Percentiles rank a stretch among this genome's conserved stretches.
phyloP scores from a whole-genome alignment of 1,140 invertebrate species.

The Cryptotermes secundus region DNA sequence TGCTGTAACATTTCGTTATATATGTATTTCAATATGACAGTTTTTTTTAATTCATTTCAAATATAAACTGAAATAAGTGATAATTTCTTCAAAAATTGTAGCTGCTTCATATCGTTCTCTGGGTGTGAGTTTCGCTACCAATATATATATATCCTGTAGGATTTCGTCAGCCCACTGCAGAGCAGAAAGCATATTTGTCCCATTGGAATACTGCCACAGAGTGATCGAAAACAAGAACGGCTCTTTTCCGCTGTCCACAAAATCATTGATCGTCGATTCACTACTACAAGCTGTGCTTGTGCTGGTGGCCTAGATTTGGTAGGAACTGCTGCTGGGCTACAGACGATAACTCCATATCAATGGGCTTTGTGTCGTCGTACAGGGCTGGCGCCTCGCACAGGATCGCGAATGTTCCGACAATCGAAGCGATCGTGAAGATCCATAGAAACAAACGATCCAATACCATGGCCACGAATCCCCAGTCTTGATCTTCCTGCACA shows the following conservation, averaged over 20 bases:
- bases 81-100: no score
- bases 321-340: conserved; percentile 76
- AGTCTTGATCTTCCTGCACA: conserved; percentile 91
- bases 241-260: no score
- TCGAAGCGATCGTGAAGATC: conserved; percentile 90
- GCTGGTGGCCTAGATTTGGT: conserved; percentile 51
- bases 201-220: not conserved
- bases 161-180: not conserved
- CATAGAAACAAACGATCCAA: conserved; percentile 95
- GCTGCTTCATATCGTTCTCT: no score
- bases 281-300: not conserved
- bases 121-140: no score
- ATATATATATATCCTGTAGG: no score
- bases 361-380: conserved; percentile 86
- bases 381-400: conserved; percentile 86
- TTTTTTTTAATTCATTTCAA: no score
- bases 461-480: conserved; percentile 99
- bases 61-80: no score
- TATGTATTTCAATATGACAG: no score
- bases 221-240: no score
- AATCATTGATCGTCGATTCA: not conserved
- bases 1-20: no score
- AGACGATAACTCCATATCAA: conserved; percentile 82
- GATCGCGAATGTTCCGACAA: conserved; percentile 85
- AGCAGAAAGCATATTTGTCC: not conserved